Base-by-base conservation (phyloP, 2,113 vertebrate genomes). In the Abramis brama region DNA sequence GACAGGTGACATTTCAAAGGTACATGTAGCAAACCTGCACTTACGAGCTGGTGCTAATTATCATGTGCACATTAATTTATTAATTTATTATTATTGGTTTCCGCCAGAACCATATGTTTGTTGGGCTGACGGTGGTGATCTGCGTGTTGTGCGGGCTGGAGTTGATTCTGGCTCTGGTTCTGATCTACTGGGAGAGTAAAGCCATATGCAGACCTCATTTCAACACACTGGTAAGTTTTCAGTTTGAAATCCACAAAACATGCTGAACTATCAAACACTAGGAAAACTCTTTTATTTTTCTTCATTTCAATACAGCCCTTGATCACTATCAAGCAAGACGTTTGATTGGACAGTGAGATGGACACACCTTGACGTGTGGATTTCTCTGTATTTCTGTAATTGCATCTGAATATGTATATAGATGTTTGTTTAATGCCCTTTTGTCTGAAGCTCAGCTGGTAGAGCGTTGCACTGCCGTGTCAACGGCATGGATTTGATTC, bases 141-240 rank as follows among this genome's bases (percentile, higher is more conserved):
- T 0, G 84, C 1, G 25, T 21, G 71, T 73, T 94, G 81, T 76
- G 93, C 52, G 7, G 73, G 9, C 12, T 90, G 10, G 92, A 95
- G 88, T 74, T 88, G 57, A 9, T 91, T 2, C 59, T 92, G 0
- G 83, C 92, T 15, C 4, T 91, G 0, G 89, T 89, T 80, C 76
- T 94, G 82, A 93, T 93, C 88, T 94, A 89, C 89, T 94, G 93
- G 93, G 75, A 92, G 78, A 95, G 93, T 82, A 94, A 94, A 89
- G 94, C 93, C 23, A 68, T 95, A 1, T 95, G 94, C 92, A 89
- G 92, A 83, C 3, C 90, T 21, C 86, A 94, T 33, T 95, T 94
- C 90, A 95, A 95, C 90, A 88, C 82, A 17, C 84, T 95, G 94
- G 94, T 95, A 93, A n/a, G 86, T 17, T 52, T 55, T 52, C 68